These are phyloP conservation scores for Neostethus bicornis DNA, from an alignment of 2,797 vertebrate genomes.

Conservation along the genomic window DNA sequence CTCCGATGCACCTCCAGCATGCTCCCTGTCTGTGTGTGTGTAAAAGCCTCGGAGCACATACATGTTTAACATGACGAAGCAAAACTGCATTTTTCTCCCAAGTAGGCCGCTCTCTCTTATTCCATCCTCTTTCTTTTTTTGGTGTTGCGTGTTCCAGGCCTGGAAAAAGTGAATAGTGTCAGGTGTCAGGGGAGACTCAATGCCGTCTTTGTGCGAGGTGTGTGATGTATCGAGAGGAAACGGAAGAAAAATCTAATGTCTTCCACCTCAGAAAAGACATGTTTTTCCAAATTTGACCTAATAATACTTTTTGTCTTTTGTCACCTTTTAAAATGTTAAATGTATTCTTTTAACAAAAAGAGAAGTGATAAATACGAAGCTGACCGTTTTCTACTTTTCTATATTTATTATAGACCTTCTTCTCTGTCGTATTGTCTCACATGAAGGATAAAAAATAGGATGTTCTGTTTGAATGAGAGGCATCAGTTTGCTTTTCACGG, in stretches of 20 bases:
- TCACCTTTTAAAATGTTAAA: no score
- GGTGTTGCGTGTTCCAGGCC: constrained; percentile 61
- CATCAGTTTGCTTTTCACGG: neutral
- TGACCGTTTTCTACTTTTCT: no score
- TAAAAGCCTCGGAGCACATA: neutral
- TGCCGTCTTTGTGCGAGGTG: constrained; percentile 74
- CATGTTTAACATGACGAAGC: constrained; percentile 67
- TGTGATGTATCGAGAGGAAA: constrained; percentile 55
- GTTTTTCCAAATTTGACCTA: constrained; percentile 44
- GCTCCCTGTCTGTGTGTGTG: constrained; percentile 13
- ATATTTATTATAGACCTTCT: neutral
- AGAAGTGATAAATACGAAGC: no score
- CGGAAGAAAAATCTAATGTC: constrained; percentile 42
- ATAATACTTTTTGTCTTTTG: neutral
- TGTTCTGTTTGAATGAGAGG: neutral
- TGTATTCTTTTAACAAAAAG: neutral
- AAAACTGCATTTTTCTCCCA: constrained; percentile 73
- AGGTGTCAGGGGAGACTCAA: constrained; percentile 76
- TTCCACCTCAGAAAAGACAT: constrained; percentile 42
- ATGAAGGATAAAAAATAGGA: neutral
- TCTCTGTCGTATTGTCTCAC: no score
- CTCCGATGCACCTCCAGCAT: constrained; percentile 36
- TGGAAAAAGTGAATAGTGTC: constrained; percentile 78
- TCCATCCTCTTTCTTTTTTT: constrained; percentile 41
- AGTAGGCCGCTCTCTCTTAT: constrained; percentile 71